Percentiles rank a stretch among this genome's conserved stretches.
Conservation (phyloP, 2,797 vertebrate genomes). For the Chelmon rostratus region DNA sequence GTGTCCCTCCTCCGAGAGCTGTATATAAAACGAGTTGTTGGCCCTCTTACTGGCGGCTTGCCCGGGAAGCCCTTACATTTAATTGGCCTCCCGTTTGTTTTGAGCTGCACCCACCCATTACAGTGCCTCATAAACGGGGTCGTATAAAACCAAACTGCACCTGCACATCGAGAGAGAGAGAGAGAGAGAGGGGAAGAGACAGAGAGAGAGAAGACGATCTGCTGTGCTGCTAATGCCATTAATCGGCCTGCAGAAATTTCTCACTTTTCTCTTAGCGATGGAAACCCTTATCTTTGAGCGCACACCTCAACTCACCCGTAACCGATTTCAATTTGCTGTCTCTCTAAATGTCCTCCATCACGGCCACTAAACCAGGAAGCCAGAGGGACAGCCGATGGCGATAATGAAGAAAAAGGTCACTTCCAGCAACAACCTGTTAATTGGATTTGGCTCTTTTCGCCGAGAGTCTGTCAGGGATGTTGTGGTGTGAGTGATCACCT, state of each 20-base stretch:
- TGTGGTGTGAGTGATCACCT: neutral
- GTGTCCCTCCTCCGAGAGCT: slow-evolving; percentile 33
- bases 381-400: neutral
- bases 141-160: slow-evolving; percentile 54
- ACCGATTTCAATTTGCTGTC: slow-evolving; percentile 48
- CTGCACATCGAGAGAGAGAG: slow-evolving; percentile 22
- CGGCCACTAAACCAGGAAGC: slow-evolving; percentile 26
- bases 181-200: neutral
- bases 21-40: slow-evolving; percentile 51
- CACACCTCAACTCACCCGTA: slow-evolving; percentile 52
- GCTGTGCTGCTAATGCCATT: slow-evolving; percentile 56
- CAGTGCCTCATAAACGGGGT: slow-evolving; percentile 59
- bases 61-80: slow-evolving; percentile 64
- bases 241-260: slow-evolving; percentile 34
- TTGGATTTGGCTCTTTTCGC: slow-evolving; percentile 56
- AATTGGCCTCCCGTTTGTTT: slow-evolving; percentile 66
- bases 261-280: slow-evolving; percentile 48
- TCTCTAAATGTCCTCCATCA: slow-evolving; percentile 48
- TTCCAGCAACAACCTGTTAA: slow-evolving; percentile 56
- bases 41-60: slow-evolving; percentile 43
- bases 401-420: slow-evolving; percentile 64
- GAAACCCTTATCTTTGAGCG: slow-evolving; percentile 68
- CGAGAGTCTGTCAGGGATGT: slow-evolving; percentile 7
- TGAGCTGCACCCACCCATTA: slow-evolving; percentile 65
- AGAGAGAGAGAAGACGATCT: neutral